A percentile compares a stretch with the other conserved stretches of the same genome.
Evolutionary conservation across 2,113 vertebrate species (phyloP).

Genomic region (Thamnophis sirtalis): DNA sequence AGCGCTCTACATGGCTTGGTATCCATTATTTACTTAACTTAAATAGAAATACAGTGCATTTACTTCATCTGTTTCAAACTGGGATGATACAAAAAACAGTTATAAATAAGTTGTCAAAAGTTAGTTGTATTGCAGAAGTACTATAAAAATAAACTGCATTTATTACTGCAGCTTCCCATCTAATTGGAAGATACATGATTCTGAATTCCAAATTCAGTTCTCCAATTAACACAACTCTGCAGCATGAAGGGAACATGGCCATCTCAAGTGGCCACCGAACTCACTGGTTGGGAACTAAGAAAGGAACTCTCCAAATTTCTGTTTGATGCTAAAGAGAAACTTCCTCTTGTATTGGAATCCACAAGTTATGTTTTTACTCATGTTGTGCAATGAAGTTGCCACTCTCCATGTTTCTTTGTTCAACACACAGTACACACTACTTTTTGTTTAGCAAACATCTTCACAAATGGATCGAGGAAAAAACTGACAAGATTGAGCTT

Average conservation of each 20-base stretch:
- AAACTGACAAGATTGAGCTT: neutral
- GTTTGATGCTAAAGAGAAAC: neutral
- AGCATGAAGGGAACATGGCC: neutral
- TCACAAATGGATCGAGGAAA: neutral
- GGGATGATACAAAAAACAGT: neutral
- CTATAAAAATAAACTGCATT: neutral
- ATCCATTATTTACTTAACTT: neutral
- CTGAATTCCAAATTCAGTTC: neutral
- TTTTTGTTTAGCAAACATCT: neutral
- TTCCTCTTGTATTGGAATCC: neutral
- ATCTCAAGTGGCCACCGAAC: neutral
- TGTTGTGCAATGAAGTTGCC: neutral
- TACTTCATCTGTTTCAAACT: neutral
- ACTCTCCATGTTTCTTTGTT: neutral
- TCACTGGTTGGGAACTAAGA: neutral
- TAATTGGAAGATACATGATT: neutral
- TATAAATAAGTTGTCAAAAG: neutral
- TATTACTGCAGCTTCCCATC: neutral
- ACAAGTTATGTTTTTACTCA: conserved; percentile 4
- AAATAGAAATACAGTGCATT: neutral
- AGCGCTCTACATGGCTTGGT: neutral
- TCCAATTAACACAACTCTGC: neutral
- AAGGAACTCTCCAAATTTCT: neutral
- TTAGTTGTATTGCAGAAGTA: neutral
- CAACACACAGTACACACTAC: neutral